Conservation (phyloP, 2,797 vertebrate species). For the Acanthis flammea region DNA sequence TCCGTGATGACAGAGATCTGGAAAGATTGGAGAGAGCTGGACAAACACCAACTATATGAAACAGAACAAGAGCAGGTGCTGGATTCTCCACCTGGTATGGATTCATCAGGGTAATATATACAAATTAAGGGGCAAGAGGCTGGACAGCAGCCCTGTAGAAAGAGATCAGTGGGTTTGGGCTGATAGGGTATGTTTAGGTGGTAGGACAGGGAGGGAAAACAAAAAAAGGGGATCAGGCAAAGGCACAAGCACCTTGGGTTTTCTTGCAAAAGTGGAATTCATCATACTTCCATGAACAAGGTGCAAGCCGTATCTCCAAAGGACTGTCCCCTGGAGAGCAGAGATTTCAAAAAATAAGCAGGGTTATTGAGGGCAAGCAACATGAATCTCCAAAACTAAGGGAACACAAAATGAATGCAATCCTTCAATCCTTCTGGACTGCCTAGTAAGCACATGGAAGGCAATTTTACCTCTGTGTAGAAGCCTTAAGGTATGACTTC, state of each 20-base stretch:
- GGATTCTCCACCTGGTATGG: neutral
- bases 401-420: neutral
- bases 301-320: neutral
- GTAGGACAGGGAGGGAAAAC: neutral
- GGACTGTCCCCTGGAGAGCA: neutral
- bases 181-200: neutral
- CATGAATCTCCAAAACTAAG: neutral
- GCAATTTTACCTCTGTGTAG: neutral
- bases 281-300: neutral
- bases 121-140: accelerated
- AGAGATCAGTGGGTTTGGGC: neutral
- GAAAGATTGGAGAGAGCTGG: neutral
- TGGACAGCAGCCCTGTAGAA: neutral
- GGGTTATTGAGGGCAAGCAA: neutral
- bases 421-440: neutral
- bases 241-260: neutral
- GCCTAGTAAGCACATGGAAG: neutral
- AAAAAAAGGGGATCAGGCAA: neutral
- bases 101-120: neutral
- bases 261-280: neutral
- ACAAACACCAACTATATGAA: neutral
- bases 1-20: neutral
- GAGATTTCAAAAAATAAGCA: neutral
- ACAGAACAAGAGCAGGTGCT: neutral
- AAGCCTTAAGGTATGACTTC: neutral